Conservation (phyloP, 2,888 invertebrate genomes). For the Abscondita cerata region DNA sequence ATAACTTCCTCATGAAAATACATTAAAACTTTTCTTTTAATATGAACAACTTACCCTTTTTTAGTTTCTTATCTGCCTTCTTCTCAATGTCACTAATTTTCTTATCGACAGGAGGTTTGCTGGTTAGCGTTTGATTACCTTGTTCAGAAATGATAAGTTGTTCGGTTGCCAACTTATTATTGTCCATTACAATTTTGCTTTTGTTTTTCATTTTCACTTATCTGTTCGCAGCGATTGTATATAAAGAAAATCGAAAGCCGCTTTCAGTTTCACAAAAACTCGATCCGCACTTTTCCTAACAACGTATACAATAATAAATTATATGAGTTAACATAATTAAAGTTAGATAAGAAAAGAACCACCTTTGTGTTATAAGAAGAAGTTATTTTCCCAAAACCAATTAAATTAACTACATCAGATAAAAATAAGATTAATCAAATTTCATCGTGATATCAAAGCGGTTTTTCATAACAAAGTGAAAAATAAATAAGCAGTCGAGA, state of each 20-base stretch:
- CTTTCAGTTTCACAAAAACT: conserved; percentile 21
- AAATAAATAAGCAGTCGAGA: not conserved
- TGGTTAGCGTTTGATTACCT: conserved; percentile 62
- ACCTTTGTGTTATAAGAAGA: conserved; percentile 8
- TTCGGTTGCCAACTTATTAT: conserved; percentile 51
- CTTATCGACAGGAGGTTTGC: conserved; percentile 63
- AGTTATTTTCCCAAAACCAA: conserved; percentile 5
- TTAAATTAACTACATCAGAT: conserved; percentile 2
- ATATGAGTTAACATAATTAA: conserved; percentile 1
- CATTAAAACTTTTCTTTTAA: not conserved
- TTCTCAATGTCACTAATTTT: conserved; percentile 63
- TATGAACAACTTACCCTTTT: conserved; percentile 38
- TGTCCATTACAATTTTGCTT: conserved; percentile 50
- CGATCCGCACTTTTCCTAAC: conserved; percentile 19
- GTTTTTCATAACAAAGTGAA: too few species aligned
- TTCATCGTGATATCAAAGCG: not conserved
- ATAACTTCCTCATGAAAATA: too few species aligned
- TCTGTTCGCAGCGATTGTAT: conserved; percentile 17
- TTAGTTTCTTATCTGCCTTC: conserved; percentile 60
- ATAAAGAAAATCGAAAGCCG: conserved; percentile 27
- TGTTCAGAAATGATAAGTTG: conserved; percentile 67
- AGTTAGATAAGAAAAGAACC: conserved; percentile 4
- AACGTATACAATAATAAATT: conserved; percentile 23
- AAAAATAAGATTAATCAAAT: not conserved
- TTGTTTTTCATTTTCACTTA: conserved; percentile 49